Conservation (phyloP, 2,888 invertebrate genomes). For the Rhyacophila evoluta region DNA sequence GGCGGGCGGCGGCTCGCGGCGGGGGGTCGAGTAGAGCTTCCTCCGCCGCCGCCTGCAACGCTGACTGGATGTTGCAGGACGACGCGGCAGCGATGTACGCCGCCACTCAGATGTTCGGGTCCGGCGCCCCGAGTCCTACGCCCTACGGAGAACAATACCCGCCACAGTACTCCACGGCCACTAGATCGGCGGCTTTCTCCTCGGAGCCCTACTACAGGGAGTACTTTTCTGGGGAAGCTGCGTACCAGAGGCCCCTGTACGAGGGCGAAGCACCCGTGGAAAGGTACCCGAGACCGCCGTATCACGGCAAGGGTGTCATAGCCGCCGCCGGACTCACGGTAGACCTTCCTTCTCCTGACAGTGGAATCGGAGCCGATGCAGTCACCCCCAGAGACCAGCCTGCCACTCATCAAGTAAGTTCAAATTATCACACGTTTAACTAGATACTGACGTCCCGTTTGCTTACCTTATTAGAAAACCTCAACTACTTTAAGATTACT, state of each 20-base stretch:
- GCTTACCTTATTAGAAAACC: conserved; percentile 20
- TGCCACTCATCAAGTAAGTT: conserved; percentile 87
- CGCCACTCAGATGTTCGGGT: conserved; percentile 73
- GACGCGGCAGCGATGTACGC: conserved; percentile 72
- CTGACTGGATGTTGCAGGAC: conserved; percentile 72
- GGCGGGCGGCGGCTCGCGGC: conserved; percentile 70
- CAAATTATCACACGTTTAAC: background rate
- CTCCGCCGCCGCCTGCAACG: conserved; percentile 66
- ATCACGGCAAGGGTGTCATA: conserved; percentile 80
- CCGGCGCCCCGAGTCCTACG: conserved; percentile 76
- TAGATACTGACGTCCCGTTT: conserved; percentile 22
- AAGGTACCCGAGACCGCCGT: conserved; percentile 77
- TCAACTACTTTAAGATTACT: too few relatives aligned
- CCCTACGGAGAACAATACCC: conserved; percentile 66
- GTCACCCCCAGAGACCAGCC: conserved; percentile 92
- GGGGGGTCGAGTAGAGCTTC: conserved; percentile 65
- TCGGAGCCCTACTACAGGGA: conserved; percentile 80
- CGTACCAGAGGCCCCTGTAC: conserved; percentile 70
- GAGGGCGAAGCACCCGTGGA: conserved; percentile 74
- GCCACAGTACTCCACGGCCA: conserved; percentile 65
- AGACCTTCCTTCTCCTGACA: conserved; percentile 95
- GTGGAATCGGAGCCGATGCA: conserved; percentile 94
- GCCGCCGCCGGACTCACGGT: conserved; percentile 87
- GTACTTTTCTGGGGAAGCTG: conserved; percentile 75
- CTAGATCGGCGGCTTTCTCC: conserved; percentile 63